Evolutionary conservation across 1,140 invertebrate species (phyloP).

Genomic region (Sarcophaga bullata): DNA sequence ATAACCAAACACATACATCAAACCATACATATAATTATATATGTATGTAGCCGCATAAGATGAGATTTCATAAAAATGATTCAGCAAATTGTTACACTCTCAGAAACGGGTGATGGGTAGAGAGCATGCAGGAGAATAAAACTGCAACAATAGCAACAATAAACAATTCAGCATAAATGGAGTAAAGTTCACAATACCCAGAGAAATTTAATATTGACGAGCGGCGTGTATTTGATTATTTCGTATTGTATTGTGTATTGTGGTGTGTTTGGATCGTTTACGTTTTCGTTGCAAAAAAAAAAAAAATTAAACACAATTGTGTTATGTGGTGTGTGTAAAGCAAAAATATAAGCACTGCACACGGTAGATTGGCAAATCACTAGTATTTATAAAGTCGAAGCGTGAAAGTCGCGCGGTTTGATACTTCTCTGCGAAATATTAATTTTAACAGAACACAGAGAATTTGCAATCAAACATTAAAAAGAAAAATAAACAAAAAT

Average conservation of each 20-base stretch:
- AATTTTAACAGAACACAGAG: neutral
- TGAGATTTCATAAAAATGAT: neutral
- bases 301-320: neutral
- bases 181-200: neutral
- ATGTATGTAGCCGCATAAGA: no score
- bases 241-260: constrained; percentile 8
- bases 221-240: no score
- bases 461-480: neutral
- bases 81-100: neutral
- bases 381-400: constrained; percentile 32
- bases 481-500: no score
- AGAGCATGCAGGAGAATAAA: neutral
- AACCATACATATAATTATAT: no score
- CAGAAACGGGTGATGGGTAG: neutral
- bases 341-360: constrained; percentile 32
- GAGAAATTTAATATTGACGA: no score
- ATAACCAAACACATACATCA: neutral
- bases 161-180: constrained; percentile 1
- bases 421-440: constrained; percentile 2
- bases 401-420: constrained; percentile 35
- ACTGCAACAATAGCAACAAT: neutral
- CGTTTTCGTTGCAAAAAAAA: constrained; percentile 5
- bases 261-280: neutral
- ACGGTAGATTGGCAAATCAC: constrained; percentile 21
- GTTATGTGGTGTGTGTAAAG: constrained; percentile 9